Evolutionary conservation across 2,888 invertebrate genomes (phyloP), one percentile per base, ranked within the genome.

Genomic region (Dryadula phaetusa): DNA sequence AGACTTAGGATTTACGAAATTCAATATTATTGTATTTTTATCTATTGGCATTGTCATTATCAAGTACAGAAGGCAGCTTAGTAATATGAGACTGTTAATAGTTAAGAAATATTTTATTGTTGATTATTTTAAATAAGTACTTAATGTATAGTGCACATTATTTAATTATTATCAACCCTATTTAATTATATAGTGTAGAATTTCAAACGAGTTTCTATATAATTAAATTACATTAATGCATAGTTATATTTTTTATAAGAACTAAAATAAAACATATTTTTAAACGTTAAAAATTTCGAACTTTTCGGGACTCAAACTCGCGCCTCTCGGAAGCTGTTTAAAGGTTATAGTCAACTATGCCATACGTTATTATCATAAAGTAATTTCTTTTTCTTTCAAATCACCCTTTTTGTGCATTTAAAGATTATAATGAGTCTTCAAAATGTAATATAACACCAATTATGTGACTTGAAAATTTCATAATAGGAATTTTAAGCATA

Each of bases 1-100:
- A 47, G 56, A 37, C 40, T 58, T 65, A 62, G 61, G 28, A 62
- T 62, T 42, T 44, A 32, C 42, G 52, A 63, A 63, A 67, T 44
- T 40, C 46, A 67, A 67, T 67, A 63, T 32, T 22, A 37, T 47
- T 49, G 58, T 67, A 54, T 47, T 63, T 67, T 28, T 32, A 63
- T 44, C 58, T 37, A 42, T 44, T 62, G 56, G 64, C 40, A 42
- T 60, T 62, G 56, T 66, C 40, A 42, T 60, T 44, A 44, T 52
- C 46, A 44, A 44, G 44, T 20, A 42, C 22, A 42, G 34, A 61
- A 61, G 52, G 25, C 22, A 37, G 67, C 64, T 68, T 68, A 64
- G 67, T 68, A 64, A 68, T 32, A 7, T 28, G 61, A 68, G 54
- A 60, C 28, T 49, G 28, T 3, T 16, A 40, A 28, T 22, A 20